These are phyloP conservation scores for Ursus arctos DNA, from an alignment of 2,113 vertebrate species.

Conservation along the genomic window DNA sequence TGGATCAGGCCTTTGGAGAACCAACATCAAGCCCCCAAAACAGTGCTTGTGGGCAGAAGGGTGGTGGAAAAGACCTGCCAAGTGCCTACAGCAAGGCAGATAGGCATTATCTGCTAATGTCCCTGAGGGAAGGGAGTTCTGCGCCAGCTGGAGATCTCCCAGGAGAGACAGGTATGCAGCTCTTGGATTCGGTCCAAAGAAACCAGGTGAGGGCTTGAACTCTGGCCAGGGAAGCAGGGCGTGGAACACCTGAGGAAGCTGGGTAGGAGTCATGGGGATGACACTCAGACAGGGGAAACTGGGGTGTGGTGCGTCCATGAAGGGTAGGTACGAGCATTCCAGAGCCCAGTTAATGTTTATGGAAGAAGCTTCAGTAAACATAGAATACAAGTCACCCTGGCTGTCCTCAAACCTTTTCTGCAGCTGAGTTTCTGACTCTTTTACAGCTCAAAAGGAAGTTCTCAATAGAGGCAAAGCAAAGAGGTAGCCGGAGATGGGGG, in stretches of 20 bases:
- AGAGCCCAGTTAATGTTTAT: not conserved
- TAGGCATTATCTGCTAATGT: not conserved
- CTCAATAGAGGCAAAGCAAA: not conserved
- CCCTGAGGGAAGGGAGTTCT: not conserved
- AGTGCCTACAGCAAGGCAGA: not conserved
- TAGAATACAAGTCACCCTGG: not conserved
- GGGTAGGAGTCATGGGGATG: not conserved
- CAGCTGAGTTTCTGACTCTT: not conserved
- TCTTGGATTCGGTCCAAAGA: constrained; percentile 50
- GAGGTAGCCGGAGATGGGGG: not conserved
- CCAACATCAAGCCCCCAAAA: not conserved
- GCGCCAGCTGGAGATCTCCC: constrained; percentile 12
- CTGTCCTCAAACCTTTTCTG: not conserved
- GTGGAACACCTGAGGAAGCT: constrained; percentile 12
- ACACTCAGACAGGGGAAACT: not conserved
- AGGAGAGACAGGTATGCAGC: constrained; percentile 29
- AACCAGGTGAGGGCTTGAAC: constrained; percentile 56
- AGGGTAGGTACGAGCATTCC: constrained; percentile 37
- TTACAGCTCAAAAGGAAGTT: not conserved
- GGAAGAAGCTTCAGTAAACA: not conserved
- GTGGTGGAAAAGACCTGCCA: not conserved
- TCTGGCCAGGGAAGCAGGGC: constrained; percentile 47
- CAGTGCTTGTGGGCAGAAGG: not conserved
- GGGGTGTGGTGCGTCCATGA: not conserved
- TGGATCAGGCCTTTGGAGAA: not conserved